Evolutionary conservation across 2,797 vertebrate genomes (phyloP).

Genomic region (Ctenopoma multispine): DNA sequence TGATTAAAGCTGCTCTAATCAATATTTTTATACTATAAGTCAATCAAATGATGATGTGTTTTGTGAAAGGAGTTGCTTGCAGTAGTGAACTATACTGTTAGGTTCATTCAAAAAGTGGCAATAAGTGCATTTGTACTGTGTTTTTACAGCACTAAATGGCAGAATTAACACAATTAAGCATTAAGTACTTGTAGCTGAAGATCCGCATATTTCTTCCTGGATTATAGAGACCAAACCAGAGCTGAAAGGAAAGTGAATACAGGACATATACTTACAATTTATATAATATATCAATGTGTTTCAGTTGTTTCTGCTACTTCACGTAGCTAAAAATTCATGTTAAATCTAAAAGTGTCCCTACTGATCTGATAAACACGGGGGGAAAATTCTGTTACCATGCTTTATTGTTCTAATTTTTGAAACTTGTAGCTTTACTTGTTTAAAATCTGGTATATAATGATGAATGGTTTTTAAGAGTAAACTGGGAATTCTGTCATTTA

Average conservation of each 20-base stretch:
- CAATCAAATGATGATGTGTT: neutral
- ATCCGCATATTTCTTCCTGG: neutral
- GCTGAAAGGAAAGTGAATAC: neutral
- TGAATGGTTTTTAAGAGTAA: constrained; percentile 3
- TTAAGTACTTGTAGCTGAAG: neutral
- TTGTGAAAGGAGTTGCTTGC: neutral
- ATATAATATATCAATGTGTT: neutral
- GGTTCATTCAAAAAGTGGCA: no score
- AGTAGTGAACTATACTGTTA: neutral
- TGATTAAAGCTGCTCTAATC: constrained; percentile 10
- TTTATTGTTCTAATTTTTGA: neutral
- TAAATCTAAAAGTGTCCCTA: neutral
- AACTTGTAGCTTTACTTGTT: neutral
- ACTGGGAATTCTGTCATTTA: constrained; percentile 10
- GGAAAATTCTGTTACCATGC: neutral
- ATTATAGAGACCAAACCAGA: neutral
- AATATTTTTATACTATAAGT: neutral
- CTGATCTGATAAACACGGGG: neutral
- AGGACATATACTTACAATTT: neutral
- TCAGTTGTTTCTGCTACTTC: neutral
- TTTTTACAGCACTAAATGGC: neutral
- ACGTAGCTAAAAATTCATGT: neutral
- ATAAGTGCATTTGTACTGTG: no score
- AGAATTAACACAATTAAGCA: neutral
- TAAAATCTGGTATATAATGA: neutral